A percentile compares a stretch with the other conserved stretches of the same genome.
Conservation (phyloP, 2,888 invertebrate genomes). For the Agriopis aurantiaria region DNA sequence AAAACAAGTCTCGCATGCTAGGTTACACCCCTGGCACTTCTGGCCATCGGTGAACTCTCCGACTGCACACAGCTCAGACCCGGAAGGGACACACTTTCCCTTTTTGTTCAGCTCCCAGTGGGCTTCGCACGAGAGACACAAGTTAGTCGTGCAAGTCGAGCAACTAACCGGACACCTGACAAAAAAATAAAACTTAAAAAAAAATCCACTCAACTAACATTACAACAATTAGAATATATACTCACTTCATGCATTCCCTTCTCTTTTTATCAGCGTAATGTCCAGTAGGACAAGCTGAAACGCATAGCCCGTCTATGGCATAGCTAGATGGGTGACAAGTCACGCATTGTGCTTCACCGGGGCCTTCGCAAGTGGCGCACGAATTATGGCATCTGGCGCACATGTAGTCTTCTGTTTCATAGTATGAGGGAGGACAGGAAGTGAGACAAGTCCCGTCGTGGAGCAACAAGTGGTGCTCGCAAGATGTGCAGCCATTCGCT, state of each 20-base stretch:
- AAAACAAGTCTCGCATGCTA: conserved; percentile 93
- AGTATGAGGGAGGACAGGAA: conserved; percentile 93
- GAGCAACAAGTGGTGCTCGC: conserved; percentile 95
- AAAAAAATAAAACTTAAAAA: conserved; percentile 36
- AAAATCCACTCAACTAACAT: conserved; percentile 1
- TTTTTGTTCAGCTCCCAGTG: conserved; percentile 93
- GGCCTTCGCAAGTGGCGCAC: conserved; percentile 93
- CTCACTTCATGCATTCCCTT: conserved; percentile 90
- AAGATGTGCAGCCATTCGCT: conserved; percentile 94
- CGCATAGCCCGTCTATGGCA: conserved; percentile 90
- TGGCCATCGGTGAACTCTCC: conserved; percentile 88
- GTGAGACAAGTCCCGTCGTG: conserved; percentile 93
- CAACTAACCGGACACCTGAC: conserved; percentile 91
- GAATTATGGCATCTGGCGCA: conserved; percentile 92
- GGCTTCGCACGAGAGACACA: conserved; percentile 90
- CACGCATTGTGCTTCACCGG: conserved; percentile 92
- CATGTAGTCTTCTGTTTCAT: conserved; percentile 95
- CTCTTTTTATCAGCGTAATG: conserved; percentile 92
- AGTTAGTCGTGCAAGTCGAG: conserved; percentile 89
- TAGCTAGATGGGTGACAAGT: conserved; percentile 91
- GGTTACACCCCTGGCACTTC: conserved; percentile 91
- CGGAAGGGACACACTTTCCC: conserved; percentile 90
- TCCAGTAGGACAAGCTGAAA: conserved; percentile 90
- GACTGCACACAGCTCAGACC: conserved; percentile 89
- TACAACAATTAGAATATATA: conserved; percentile 33